phyloP scores from a whole-genome alignment of 1,140 invertebrate species.

The Drosophila busckii region DNA sequence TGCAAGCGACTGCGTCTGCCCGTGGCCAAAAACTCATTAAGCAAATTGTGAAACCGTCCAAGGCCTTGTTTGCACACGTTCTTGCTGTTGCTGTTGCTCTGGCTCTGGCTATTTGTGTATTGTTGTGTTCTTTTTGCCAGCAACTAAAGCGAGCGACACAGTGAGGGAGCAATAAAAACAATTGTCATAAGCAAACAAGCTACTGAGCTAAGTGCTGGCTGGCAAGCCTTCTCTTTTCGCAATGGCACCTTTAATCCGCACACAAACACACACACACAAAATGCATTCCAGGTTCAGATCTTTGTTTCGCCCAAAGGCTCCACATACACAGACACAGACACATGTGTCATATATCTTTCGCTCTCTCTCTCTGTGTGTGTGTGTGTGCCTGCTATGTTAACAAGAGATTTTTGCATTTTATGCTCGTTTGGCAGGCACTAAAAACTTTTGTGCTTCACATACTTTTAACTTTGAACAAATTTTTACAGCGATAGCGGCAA shows the following conservation, averaged over 20 bases:
- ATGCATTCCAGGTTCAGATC: conserved; percentile 3
- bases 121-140: neutral
- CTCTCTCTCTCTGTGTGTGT: neutral
- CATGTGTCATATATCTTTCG: conserved; percentile 6
- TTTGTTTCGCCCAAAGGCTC: neutral
- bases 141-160: neutral
- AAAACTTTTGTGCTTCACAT: conserved; percentile 39
- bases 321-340: neutral
- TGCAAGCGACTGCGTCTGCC: conserved; percentile 2
- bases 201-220: neutral
- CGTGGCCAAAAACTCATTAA: conserved; percentile 52
- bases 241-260: too few relatives aligned
- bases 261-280: too few relatives aligned
- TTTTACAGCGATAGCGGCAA: too few relatives aligned
- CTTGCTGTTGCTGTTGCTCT: neutral
- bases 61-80: conserved; percentile 4
- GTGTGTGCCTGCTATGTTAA: conserved; percentile 10
- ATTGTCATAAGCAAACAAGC: conserved; percentile 26
- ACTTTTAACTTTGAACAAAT: conserved; percentile 8
- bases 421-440: conserved; percentile 17
- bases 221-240: neutral
- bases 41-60: conserved; percentile 43
- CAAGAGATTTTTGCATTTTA: conserved; percentile 43
- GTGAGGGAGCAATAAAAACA: conserved; percentile 10
- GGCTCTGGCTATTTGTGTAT: too few relatives aligned